Base-by-base conservation (phyloP, 2,797 vertebrate species). In the Acanthurus tractus region DNA sequence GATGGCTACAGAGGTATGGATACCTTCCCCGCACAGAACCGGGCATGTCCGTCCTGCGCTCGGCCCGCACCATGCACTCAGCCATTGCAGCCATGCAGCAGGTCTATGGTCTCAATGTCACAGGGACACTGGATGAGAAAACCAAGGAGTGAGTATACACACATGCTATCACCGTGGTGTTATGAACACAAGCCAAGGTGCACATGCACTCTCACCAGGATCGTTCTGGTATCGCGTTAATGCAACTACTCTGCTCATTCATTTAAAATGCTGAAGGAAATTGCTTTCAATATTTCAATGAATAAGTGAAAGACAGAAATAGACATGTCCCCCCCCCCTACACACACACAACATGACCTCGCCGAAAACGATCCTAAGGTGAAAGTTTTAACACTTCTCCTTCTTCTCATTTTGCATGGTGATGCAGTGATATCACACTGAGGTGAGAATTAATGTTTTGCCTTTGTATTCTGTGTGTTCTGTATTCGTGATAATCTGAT, bases 11-110 rank as follows among this genome's bases (percentile, higher is more conserved):
- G 94, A 97, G 95, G 92, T 99, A 99, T 92, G 98, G 98, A 93
- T 99, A 99, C 95, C 97, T 99, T 92, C 96, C 97, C 85, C 95
- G 90, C 70, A 96, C 96, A 88, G 96, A 98, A 93, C 96, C 97
- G 70, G 95, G 97, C 91, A 97, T 99, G 97, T 97, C 97, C 6
- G 96, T 97, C 89, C 95, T 98, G 92, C 97, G 97, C 89, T 97
- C 98, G 50, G 96, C 96, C 86, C 96, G 97, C 92, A 96, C 96
- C 95, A 95, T 99, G 97, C 96, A 97, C 87, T 96, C 97, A 29
- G 98, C 98, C 92, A 96, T 99, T 78, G 96, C 97, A 90, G 96
- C 98, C 91, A 99, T 99, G 98, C 98, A 99, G 95, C 97, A 96
- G 76, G 95, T 97, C 91, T 99, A 99, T 67, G 98, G 97, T 84